phyloP scores from a whole-genome alignment of 2,888 invertebrate species.

The Ypsolopha sequella region DNA sequence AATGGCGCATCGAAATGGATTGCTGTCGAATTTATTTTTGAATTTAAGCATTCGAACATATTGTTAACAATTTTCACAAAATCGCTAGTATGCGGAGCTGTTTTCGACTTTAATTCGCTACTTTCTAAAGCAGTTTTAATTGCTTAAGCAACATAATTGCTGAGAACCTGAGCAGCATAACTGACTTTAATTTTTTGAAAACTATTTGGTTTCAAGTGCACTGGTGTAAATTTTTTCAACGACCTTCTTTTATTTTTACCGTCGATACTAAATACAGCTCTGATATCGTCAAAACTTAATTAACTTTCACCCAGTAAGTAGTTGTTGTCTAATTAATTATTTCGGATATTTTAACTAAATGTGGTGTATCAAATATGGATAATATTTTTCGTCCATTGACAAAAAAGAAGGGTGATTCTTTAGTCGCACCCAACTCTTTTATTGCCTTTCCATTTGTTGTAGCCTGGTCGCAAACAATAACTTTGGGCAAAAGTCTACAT shows the following conservation, averaged over 20 bases:
- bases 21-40: neutral
- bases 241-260: neutral
- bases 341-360: constrained; percentile 12
- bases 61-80: neutral
- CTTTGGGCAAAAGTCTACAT: constrained; percentile 10
- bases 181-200: neutral
- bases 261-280: neutral
- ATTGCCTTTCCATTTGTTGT: constrained; percentile 9
- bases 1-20: neutral
- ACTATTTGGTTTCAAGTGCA: neutral
- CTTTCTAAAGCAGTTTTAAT: neutral
- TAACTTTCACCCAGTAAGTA: constrained; percentile 5
- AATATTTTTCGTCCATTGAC: constrained; percentile 2
- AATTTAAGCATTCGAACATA: neutral
- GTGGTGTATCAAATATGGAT: constrained; percentile 7
- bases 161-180: neutral
- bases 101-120: neutral
- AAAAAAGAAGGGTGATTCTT: constrained; percentile 3
- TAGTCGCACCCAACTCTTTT: constrained; percentile 3
- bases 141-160: too few species aligned
- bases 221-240: neutral
- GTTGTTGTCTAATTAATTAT: constrained; percentile 9
- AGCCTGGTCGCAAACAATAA: constrained; percentile 11
- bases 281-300: constrained; percentile 10
- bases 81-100: neutral